Conservation (phyloP, 2,797 vertebrate species). For the Echiichthys vipera region DNA sequence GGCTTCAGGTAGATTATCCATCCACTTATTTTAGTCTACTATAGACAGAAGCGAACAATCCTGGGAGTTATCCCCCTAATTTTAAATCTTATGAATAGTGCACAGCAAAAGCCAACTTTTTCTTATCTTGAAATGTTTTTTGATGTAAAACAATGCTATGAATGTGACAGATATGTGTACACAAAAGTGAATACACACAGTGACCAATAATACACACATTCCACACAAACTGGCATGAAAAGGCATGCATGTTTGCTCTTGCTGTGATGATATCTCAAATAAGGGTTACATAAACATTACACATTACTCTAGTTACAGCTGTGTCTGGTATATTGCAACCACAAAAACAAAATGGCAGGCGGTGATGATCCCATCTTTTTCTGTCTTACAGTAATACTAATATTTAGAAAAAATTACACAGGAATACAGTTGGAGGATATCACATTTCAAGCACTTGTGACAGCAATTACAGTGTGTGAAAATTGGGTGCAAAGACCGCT, state of each 20-base stretch:
- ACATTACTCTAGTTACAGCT: no score
- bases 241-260: background rate
- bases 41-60: background rate
- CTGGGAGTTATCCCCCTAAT: background rate
- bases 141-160: background rate
- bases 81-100: background rate
- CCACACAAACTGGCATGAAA: no score
- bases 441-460: no score
- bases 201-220: background rate
- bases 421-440: no score
- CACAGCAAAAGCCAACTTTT: no score
- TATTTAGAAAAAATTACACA: no score
- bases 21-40: background rate
- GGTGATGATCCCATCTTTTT: background rate
- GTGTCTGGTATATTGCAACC: no score
- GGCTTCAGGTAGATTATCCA: slow-evolving; percentile 57
- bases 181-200: background rate
- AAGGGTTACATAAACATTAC: background rate
- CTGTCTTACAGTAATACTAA: no score
- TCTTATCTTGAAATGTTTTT: no score
- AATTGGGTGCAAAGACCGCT: no score
- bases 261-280: background rate
- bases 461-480: background rate
- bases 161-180: background rate
- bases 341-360: no score